Base-by-base conservation (phyloP, 2,113 vertebrate genomes). In the Amphiprion ocellaris region DNA sequence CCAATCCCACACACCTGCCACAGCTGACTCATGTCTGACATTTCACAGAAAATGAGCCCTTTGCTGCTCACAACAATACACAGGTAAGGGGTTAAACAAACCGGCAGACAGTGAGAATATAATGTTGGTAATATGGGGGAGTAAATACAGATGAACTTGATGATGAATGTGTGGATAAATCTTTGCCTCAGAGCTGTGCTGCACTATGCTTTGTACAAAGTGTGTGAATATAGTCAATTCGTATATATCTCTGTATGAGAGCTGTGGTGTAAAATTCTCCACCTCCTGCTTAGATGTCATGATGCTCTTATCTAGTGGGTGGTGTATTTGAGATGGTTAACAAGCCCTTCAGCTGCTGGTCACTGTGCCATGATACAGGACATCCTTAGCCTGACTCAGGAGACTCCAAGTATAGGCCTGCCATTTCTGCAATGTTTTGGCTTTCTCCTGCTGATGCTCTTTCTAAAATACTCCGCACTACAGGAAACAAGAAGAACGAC, bases 1-100 rank as follows among this genome's bases (percentile, higher is more conserved):
- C 80, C 83, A 82, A 54, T 85, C 87, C 67, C 78, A 81, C 79
- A 77, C 86, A 89, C 81, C 87, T 90, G 89, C 86, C 87, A 71
- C 12, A 52, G 60, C 79, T 91, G 86, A 88, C 82, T 91, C 81
- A 82, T 75, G 30, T 77, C 71, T 88, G 87, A 89, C 86, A 90
- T 90, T 92, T 89, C 75, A 76, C 82, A 75, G 81, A 82, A 87
- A 90, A 83, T 72, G 21, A 85, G 83, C 76, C 76, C 58, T 50
- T 49, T 84, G 81, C 85, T 65, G 15, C 71, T 69, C 72, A 70
- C 28, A 81, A 79, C 78, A 87, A 82, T 39, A 63, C 74, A 79
- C 74, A 82, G 86, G 82, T 81, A 79, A 86, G 80, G 85, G 77
- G 49, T 77, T 68, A 72, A 88, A 81, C 69, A 86, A 81, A 67